Base-by-base conservation (phyloP, 2,888 invertebrate species). In the Baccha elongata region DNA sequence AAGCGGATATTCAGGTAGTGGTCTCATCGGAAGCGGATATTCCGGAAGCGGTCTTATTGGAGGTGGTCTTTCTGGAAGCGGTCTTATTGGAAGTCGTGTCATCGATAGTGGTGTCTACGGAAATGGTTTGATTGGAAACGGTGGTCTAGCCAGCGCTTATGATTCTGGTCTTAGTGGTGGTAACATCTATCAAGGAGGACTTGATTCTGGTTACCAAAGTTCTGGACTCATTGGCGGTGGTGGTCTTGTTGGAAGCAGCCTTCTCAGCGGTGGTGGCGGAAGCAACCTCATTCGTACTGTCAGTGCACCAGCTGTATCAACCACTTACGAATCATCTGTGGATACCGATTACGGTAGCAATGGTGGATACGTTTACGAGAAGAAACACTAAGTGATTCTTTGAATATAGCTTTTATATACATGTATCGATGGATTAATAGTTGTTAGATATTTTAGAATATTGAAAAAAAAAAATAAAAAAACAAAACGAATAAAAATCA, bases 291-390 rank as follows among this genome's bases (percentile, higher is more conserved):
- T 23, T 58, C 21, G 11, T 13, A 23, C 48, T 10, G 11, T 55
- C 42, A 72, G 71, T 15, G 35, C 55, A 8, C 73, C 78, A 65
- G 6, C 17, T 17, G 23, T 44, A 7, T 67, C 73, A 7, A 21
- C 17, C n/a, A 11, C 44, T 11, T 69, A 76, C 44, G 74, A 75
- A 42, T 67, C 67, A 65, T 46, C 68, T 19, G 1, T 80, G 21
- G 89, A 87, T 40, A 89, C 89, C 74, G 88, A 89, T 85, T 89
- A 89, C 62, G 89, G 87, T 58, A 86, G 89, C 86, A 90, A 90
- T 64, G 89, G 90, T 35, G 89, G 89, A 79, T 89, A 89, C 62
- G 87, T 89, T 85, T 89, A 89, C 88, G 15, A 13, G 5, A 87
- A 86, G 85, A 89, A 86, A 83, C 86, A 88, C 85, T 87, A 87